A percentile compares a stretch with the other conserved stretches of the same genome.
phyloP scores from a whole-genome alignment of 1,140 invertebrate genomes.

The Lanistes nyassanus region DNA sequence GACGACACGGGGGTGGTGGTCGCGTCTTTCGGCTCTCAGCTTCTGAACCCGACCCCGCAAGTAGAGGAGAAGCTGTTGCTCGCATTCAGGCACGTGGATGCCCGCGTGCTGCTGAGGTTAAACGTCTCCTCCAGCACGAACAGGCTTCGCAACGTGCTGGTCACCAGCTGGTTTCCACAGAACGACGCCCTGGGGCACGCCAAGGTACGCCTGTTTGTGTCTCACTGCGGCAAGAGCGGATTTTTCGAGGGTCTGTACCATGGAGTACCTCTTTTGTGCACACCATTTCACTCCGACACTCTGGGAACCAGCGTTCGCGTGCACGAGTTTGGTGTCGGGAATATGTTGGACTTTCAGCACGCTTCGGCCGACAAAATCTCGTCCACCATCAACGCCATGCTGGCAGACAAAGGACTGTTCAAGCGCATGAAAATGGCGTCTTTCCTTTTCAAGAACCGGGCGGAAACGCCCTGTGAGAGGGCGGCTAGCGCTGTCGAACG shows the following conservation, averaged over 20 bases:
- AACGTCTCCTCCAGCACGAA: slow-evolving; percentile 13
- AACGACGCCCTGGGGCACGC: slow-evolving; percentile 33
- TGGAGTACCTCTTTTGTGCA: slow-evolving; percentile 68
- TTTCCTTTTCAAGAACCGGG: slow-evolving; percentile 34
- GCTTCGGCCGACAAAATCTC: slow-evolving; percentile 26
- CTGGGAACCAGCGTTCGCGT: slow-evolving; percentile 58
- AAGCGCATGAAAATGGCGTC: slow-evolving; percentile 39
- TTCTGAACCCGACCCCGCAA: slow-evolving; percentile 14
- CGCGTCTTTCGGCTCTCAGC: slow-evolving; percentile 34
- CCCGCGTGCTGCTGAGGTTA: slow-evolving; percentile 25
- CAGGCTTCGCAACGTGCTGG: slow-evolving; percentile 18
- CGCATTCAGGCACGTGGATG: slow-evolving; percentile 23
- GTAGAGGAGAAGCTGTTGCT: slow-evolving; percentile 27
- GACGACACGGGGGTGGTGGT: slow-evolving; percentile 34
- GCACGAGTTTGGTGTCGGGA: slow-evolving; percentile 30
- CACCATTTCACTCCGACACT: slow-evolving; percentile 79
- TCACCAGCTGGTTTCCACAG: slow-evolving; percentile 31
- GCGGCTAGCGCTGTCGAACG: slow-evolving; percentile 42
- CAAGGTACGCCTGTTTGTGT: slow-evolving; percentile 43
- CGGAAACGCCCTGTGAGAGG: slow-evolving; percentile 30
- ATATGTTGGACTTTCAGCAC: slow-evolving; percentile 22
- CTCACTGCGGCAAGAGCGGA: slow-evolving; percentile 51
- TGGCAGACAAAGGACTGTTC: slow-evolving; percentile 28
- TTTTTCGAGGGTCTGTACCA: slow-evolving; percentile 49
- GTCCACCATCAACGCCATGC: slow-evolving; percentile 27